A percentile compares a stretch with the other conserved stretches of the same genome.
Evolutionary conservation across 2,113 vertebrate genomes (phyloP).

Genomic region (Isurus oxyrinchus): DNA sequence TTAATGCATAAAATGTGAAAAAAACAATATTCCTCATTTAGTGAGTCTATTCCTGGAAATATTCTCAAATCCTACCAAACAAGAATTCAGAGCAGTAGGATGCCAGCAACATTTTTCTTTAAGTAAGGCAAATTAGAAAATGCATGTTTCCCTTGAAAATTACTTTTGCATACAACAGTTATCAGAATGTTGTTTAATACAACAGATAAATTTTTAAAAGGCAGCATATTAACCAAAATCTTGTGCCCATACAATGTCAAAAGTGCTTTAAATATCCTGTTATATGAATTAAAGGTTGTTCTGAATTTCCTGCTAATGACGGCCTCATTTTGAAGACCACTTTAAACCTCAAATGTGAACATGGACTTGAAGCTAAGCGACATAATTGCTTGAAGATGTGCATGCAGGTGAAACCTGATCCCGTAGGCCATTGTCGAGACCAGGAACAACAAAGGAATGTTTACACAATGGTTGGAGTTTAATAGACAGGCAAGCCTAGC

Average conservation of each 20-base stretch:
- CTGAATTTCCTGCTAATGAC: conserved; percentile 45
- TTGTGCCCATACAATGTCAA: conserved; percentile 2
- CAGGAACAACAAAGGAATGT: conserved; percentile 71
- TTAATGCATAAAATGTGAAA: not conserved
- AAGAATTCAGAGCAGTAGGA: not conserved
- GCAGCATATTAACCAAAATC: not conserved
- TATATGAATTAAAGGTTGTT: conserved; percentile 42
- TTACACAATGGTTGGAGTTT: conserved; percentile 77
- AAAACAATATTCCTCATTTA: not conserved
- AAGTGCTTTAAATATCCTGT: conserved; percentile 43
- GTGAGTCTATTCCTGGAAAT: not conserved
- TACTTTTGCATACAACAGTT: not conserved
- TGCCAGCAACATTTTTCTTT: not conserved
- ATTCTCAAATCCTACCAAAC: not conserved
- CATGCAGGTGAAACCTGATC: conserved; percentile 85
- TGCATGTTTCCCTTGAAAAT: not conserved
- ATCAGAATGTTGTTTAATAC: not conserved
- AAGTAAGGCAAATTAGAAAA: not conserved
- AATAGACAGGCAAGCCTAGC: conserved; percentile 72
- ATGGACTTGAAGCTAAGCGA: conserved; percentile 78
- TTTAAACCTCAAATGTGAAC: conserved; percentile 81
- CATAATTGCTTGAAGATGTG: conserved; percentile 93
- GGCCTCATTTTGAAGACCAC: conserved; percentile 69
- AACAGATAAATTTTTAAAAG: conserved; percentile 21
- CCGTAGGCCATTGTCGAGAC: conserved; percentile 67